Evolutionary conservation across 2,113 vertebrate genomes (phyloP), one percentile per base, ranked within the genome.

Genomic region (Sprattus sprattus): DNA sequence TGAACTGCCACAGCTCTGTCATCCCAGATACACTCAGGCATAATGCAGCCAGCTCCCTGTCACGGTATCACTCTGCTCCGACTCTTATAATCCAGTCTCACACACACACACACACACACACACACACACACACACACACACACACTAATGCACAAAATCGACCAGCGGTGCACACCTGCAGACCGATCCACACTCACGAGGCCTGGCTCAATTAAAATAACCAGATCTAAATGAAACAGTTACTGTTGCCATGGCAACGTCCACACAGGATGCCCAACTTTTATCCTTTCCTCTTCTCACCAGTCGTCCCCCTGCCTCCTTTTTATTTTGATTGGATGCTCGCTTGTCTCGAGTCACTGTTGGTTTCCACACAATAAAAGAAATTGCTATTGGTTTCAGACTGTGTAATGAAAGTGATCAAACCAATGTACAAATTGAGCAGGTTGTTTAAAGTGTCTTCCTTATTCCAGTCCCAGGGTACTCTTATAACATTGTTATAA

Each of bases 1-100:
- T 90, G 92, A 93, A 93, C 91, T 94, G 93, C 93, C 93, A 92
- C 92, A 90, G 91, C 92, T 93, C 93, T 92, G 93, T 91, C 90
- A 91, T 92, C 92, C 91, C 91, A 86, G 89, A 90, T 89, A 90
- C 93, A 92, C 92, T 93, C 89, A 92, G 94, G 92, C 91, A 91
- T 91, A 90, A 89, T 92, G 89, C 92, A 91, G 90, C 86, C 90
- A 90, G 92, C 90, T 90, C 90, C 91, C 83, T 93, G 92, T 94
- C 93, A 95, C 91, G 90, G 81, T 82, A 88, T 90, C 90, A 86
- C 90, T 89, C 91, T 92, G 91, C 90, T 94, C 9, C 16, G 92
- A 8, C 60, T 92, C 91, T 90, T 89, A 85, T 87, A 86, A 88
- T 91, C 90, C 90, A 75, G 28, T 91, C 87, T 87, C 90, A 88